Evolutionary conservation across 2,113 vertebrate genomes (phyloP), one percentile per base, ranked within the genome.

Genomic region (Tonatia bakeri): DNA sequence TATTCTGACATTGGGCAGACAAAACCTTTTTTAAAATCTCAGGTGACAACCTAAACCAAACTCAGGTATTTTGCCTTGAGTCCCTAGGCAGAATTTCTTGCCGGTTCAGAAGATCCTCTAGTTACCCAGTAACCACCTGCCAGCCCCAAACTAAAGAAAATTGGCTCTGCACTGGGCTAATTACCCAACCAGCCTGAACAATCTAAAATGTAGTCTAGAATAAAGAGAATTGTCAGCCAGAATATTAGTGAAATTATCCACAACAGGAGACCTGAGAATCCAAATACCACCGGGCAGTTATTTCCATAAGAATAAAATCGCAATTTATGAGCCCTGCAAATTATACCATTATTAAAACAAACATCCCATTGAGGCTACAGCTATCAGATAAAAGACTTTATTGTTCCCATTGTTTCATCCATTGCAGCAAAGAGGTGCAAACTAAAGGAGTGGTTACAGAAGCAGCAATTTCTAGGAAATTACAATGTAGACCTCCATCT

Each of bases 231-330:
- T 89, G 85, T 96, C 90, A 95, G 87, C 45, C 54, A 97, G 94
- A 93, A 86, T 86, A 67, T 96, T 96, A 96, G 80, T 91, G 79
- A 98, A 98, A 98, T 97, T 95, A 98, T 97, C 91, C 94, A 12
- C 97, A 95, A 96, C 85, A 97, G 94, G 95, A 97, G 93, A 94
- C 65, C 91, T 97, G 79, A 96, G 91, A 97, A 95, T 93, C 95
- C 96, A 97, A 98, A 97, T 96, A 94, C 65, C 94, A 97, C 93
- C 0, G 6, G 40, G 61, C 59, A 77, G 26, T 96, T 96, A 97
- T 96, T 98, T 97, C 96, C 89, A 91, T 24, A 80, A 97, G 97
- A 97, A 98, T 96, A 96, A 98, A 98, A 97, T 96, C 97, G 95
- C 92, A 93, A 94, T 96, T 70, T 70, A 96, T 94, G 86, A 98